phyloP scores from a whole-genome alignment of 2,113 vertebrate genomes.

The Spermophilus dauricus region DNA sequence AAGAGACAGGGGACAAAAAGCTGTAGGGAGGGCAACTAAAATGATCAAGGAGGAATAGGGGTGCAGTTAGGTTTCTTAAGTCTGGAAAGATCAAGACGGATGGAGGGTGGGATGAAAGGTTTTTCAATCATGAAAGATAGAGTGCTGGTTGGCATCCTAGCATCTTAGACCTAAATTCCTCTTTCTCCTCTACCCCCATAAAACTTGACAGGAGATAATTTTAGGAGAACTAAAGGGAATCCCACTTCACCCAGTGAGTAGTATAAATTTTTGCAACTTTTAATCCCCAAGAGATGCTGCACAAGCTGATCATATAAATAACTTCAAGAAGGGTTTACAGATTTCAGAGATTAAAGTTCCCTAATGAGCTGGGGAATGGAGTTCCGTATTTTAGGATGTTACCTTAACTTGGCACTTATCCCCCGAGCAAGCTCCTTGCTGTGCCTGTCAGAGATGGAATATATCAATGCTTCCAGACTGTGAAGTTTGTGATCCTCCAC shows the following conservation, averaged over 20 bases:
- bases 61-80: background rate
- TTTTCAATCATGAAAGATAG: background rate
- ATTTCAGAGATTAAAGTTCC: constrained; percentile 45
- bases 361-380: background rate
- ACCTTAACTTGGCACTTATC: background rate
- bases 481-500: background rate
- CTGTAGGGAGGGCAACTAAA: constrained; percentile 16
- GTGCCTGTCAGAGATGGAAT: background rate
- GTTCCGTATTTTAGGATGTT: background rate
- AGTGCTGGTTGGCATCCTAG: background rate
- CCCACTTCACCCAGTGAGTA: background rate
- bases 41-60: background rate
- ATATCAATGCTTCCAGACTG: background rate
- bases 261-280: constrained; percentile 65
- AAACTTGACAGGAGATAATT: constrained; percentile 65
- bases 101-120: background rate
- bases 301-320: constrained; percentile 51
- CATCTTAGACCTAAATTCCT: background rate
- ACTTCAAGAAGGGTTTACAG: constrained; percentile 51
- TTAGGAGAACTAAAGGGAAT: constrained; percentile 56
- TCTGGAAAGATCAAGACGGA: constrained; percentile 23
- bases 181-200: background rate
- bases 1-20: background rate
- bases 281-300: constrained; percentile 14
- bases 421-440: background rate